Conservation (phyloP, 2,113 vertebrate genomes). For the Aphelocoma coerulescens region DNA sequence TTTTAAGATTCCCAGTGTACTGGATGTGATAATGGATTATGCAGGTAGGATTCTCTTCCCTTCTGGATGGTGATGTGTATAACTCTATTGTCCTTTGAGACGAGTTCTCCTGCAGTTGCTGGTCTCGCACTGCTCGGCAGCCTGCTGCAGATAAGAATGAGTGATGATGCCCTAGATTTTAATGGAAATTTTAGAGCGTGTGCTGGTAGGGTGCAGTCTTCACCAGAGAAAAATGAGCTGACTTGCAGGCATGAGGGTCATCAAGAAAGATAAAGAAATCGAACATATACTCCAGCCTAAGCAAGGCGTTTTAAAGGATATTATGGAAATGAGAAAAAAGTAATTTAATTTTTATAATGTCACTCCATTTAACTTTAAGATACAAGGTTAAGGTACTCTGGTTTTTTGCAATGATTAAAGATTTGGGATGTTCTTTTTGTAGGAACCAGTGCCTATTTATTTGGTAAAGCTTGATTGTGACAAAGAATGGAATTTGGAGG, state of each 20-base stretch:
- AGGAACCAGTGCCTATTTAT: conserved; percentile 24
- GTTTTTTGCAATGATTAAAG: conserved; percentile 65
- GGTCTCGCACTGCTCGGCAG: conserved; percentile 64
- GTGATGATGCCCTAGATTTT: conserved; percentile 80
- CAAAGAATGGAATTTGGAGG: conserved; percentile 19
- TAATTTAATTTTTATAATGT: conserved; percentile 76
- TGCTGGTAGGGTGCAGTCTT: conserved; percentile 73
- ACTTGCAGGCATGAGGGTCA: conserved; percentile 76
- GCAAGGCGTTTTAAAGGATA: conserved; percentile 65
- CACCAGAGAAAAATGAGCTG: conserved; percentile 79
- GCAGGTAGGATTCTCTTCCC: conserved; percentile 57
- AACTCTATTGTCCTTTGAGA: conserved; percentile 69
- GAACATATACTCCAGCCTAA: conserved; percentile 55
- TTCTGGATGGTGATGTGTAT: conserved; percentile 42
- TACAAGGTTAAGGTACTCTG: conserved; percentile 66
- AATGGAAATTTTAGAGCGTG: conserved; percentile 75
- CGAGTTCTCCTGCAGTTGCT: conserved; percentile 62
- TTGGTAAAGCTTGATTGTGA: conserved; percentile 16
- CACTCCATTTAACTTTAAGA: conserved; percentile 69
- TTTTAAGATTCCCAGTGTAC: conserved; percentile 39
- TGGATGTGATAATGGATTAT: conserved; percentile 21
- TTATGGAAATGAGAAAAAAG: conserved; percentile 75
- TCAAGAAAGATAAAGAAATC: conserved; percentile 79
- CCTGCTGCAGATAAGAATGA: conserved; percentile 79
- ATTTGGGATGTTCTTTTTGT: conserved; percentile 49